phyloP scores from a whole-genome alignment of 2,888 invertebrate species.

The Perithous albicinctus region DNA sequence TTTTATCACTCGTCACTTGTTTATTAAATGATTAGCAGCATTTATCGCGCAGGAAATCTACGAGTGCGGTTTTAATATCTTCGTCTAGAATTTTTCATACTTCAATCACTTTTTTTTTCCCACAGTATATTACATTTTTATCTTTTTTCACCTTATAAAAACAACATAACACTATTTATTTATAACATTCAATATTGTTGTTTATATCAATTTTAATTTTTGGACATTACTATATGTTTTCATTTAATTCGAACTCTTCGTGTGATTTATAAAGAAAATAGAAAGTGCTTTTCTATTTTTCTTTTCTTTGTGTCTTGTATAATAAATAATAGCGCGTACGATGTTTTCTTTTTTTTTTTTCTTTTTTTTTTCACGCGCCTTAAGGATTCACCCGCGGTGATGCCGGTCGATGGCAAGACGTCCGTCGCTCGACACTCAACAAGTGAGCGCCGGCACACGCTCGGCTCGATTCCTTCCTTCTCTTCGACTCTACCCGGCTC shows the following conservation, averaged over 20 bases:
- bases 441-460: constrained; percentile 82
- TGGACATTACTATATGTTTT: no score
- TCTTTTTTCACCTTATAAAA: neutral
- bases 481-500: constrained; percentile 55
- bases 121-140: neutral
- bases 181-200: neutral
- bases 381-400: constrained; percentile 58
- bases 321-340: neutral
- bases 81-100: no score
- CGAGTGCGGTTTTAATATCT: no score
- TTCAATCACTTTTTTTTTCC: neutral
- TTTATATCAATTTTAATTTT: neutral
- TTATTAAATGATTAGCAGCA: no score
- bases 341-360: neutral
- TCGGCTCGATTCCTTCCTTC: constrained; percentile 73
- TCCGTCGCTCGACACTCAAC: constrained; percentile 82
- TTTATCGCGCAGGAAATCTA: no score
- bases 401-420: constrained; percentile 74
- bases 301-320: no score
- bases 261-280: no score
- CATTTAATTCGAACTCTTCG: no score
- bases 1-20: no score
- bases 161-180: neutral
- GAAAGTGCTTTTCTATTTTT: no score
- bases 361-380: no score